Percentiles rank a stretch among this genome's conserved stretches.
Conservation (phyloP, 2,797 vertebrate species). For the Crenichthys baileyi region DNA sequence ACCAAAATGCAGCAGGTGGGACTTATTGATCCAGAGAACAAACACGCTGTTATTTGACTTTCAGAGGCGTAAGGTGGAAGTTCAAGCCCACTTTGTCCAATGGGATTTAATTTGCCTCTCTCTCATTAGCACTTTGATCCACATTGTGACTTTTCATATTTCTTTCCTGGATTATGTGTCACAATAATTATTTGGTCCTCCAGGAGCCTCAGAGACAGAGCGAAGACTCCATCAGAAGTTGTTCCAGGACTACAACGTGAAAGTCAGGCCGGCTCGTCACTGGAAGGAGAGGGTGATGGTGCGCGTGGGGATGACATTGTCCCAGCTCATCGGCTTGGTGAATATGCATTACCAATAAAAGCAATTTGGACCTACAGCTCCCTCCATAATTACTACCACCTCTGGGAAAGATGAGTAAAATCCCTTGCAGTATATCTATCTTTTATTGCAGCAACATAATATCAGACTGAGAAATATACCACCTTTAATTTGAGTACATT, state of each 20-base stretch:
- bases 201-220: constrained; percentile 79
- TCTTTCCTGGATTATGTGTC: background rate
- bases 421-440: too few species aligned
- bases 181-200: background rate
- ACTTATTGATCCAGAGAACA: constrained; percentile 30
- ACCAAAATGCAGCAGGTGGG: constrained; percentile 21
- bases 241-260: constrained; percentile 82
- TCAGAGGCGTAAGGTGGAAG: background rate
- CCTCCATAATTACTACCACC: background rate
- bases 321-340: constrained; percentile 85
- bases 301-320: constrained; percentile 84
- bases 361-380: background rate
- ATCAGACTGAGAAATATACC: background rate
- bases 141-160: constrained; percentile 1
- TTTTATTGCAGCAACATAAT: background rate
- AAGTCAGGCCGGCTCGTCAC: constrained; percentile 80
- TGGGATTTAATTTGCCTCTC: background rate
- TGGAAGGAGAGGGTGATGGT: constrained; percentile 84
- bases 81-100: background rate
- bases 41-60: constrained; percentile 7
- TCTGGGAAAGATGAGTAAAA: background rate
- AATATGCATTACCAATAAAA: background rate
- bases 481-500: background rate
- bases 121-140: too few species aligned
- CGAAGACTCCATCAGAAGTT: constrained; percentile 72